Conservation (phyloP, 92 coral and sea anemone genomes). For the Chrysogorgia sp. region DNA sequence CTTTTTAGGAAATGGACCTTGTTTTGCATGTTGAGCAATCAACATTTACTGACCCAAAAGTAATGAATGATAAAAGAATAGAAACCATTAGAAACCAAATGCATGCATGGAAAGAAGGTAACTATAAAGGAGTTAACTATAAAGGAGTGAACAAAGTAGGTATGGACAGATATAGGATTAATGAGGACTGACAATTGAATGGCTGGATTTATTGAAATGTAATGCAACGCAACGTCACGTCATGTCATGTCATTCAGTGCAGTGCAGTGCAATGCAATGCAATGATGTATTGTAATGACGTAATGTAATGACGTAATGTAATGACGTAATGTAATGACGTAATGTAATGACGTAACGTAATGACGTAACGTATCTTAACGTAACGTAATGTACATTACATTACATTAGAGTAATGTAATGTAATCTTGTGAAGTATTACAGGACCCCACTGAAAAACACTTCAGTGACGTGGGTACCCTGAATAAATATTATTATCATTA, state of each 20-base stretch:
- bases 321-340: too few species aligned
- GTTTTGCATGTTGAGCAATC: slow-evolving; percentile 73
- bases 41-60: slow-evolving; percentile 58
- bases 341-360: too few species aligned
- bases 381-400: not conserved
- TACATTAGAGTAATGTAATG: not conserved
- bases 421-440: too few species aligned
- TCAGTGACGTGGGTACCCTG: too few species aligned
- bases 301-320: too few species aligned
- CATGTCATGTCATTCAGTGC: too few species aligned
- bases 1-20: slow-evolving; percentile 81
- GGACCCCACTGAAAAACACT: too few species aligned
- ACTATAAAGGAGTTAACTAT: too few species aligned
- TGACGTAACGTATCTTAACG: not conserved
- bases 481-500: not conserved
- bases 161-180: not conserved
- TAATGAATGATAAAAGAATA: slow-evolving; percentile 67
- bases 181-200: too few species aligned
- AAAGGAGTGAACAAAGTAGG: not conserved
- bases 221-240: too few species aligned
- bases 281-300: not conserved
- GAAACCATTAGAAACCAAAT: slow-evolving; percentile 55
- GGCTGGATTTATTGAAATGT: too few species aligned
- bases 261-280: not conserved
- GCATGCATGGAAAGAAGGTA: slow-evolving; percentile 64